Evolutionary conservation across 37 sponge, comb jelly and placozoan genomes (phyloP), one percentile per base, ranked within the genome.

Genomic region (Aplysina aerophoba): DNA sequence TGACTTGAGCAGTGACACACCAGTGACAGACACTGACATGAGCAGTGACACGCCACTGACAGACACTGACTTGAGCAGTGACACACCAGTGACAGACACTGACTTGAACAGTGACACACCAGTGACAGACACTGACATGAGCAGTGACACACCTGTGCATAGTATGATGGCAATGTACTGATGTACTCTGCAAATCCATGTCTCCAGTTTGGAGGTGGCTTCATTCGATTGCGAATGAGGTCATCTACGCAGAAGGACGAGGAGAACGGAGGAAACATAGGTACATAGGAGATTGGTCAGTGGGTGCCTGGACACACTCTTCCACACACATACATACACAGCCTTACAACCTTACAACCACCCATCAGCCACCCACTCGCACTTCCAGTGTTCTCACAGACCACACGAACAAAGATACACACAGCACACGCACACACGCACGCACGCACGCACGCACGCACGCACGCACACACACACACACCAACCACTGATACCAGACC

Each of bases 131-230:
- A n/a, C n/a, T n/a, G n/a, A 62, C 71, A 69, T 16, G 56, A 2
- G 21, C 85, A 3, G 41, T 22, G 25, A 44, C 56, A 36, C 15
- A 97, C 98, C 89, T 78, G 85, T 35, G 86, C 74, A 83, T 98
- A 98, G 78, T 98, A 98, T 35, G 83, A 41, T 22, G 98, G 98
- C 17, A 96, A 53, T 13, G 91, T 72, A 0, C 85, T 37, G 25
- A 98, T 57, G 71, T 95, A 98, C 19, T 89, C 94, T 4, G 87
- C 77, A 56, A 98, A 98, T 27, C 94, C 94, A 21, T 83, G 77
- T 57, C 85, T 87, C 96, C 96, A 96, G 54, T 88, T 87, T 13
- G 79, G 84, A 38, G 91, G 64, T 22, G 96, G 96, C 36, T 82
- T 86, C 69, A 93, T 27, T 0, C 71, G 75, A 28, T 75, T 61